phyloP scores from a whole-genome alignment of 2,797 vertebrate genomes.

The Spinibarbus caldwelli region DNA sequence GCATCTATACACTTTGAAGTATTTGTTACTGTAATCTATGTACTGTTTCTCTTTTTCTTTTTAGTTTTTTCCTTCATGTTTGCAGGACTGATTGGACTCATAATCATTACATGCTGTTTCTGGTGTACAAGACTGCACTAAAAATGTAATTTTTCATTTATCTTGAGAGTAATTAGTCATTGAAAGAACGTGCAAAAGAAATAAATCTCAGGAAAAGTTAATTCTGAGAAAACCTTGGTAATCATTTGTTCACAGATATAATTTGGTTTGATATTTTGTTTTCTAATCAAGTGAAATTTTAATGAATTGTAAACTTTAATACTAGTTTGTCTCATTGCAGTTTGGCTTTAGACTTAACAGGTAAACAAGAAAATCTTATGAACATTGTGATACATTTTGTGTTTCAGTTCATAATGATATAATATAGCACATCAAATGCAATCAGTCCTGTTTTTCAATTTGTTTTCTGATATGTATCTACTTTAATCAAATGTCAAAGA shows the following conservation, averaged over 20 bases:
- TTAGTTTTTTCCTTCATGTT: neutral
- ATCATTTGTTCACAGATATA: neutral
- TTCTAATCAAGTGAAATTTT: neutral
- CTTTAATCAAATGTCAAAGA: no score
- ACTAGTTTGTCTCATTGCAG: neutral
- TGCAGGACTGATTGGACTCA: neutral
- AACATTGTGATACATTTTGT: neutral
- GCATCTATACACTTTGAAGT: neutral
- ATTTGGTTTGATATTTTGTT: neutral
- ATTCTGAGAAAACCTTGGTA: neutral
- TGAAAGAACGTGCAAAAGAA: neutral
- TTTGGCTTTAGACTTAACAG: neutral
- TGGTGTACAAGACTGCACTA: neutral
- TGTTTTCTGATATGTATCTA: no score
- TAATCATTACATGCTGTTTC: conserved; percentile 1
- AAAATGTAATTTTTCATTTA: neutral
- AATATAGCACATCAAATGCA: neutral
- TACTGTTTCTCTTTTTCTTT: neutral
- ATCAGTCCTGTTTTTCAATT: neutral
- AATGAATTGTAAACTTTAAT: neutral
- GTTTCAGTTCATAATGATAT: neutral
- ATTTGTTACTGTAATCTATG: neutral
- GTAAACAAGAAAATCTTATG: neutral
- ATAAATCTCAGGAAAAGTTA: neutral
- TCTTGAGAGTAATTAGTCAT: neutral